Base-by-base conservation (phyloP, 2,113 vertebrate genomes). In the Ictalurus punctatus region DNA sequence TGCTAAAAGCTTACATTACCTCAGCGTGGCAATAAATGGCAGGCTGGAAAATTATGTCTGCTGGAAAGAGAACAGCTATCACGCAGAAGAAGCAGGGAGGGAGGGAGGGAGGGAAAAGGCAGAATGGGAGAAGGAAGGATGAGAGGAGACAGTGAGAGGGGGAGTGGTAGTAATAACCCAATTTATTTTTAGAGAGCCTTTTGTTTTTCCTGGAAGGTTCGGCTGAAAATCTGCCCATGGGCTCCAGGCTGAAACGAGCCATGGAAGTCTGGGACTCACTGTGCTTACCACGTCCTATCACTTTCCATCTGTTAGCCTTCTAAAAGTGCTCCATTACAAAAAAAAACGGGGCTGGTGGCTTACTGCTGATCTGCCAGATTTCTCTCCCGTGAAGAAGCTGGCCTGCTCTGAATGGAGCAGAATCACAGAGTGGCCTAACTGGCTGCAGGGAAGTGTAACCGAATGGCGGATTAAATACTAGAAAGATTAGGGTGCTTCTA, bases 121-220 rank as follows among this genome's bases (percentile, higher is more conserved):
- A 91, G 67, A 61, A 37, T 71, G 56, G 65, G 73, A 86, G 79
- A 67, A 73, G 69, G 84, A 52, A 74, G 84, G 84, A 88, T 74
- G 73, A 83, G 85, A 86, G 84, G 73, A 86, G 79, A 87, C 30
- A 74, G 89, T 19, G 86, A 67, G 69, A 34, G 80, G 83, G 82
- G 81, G 86, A 25, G 89, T 86, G 87, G 89, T 84, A 91, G 87
- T 88, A 88, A 86, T 88, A 90, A 92, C 81, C 83, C 65, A 73
- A 88, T 91, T 91, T 91, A 93, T 92, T 92, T 93, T 92, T 91
- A 90, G 90, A 90, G 90, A 34, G 87, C 87, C 85, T 84, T 90
- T 91, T 91, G 86, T 91, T 90, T 91, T 92, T 86, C 86, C 83
- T 91, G 91, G 91, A 89, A 90, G 87, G 84, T 88, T 85, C 86